Percentiles rank a stretch among this genome's conserved stretches.
phyloP scores from a whole-genome alignment of 1,140 invertebrate genomes.

The Drosophila orosa region DNA sequence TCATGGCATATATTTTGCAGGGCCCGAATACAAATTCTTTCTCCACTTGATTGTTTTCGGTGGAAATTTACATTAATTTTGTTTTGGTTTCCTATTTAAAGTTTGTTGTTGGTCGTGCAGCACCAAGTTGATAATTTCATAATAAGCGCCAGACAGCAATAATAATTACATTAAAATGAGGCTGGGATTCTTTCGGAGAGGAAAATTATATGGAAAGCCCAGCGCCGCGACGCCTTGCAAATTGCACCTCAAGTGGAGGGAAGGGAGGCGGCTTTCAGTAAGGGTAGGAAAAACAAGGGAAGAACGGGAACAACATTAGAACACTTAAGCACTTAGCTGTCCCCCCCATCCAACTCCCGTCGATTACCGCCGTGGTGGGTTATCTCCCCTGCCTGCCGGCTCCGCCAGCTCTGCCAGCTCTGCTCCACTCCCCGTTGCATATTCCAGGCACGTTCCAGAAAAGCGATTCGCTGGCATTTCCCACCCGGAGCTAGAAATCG shows the following conservation, averaged over 20 bases:
- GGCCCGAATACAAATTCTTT: slow-evolving; percentile 27
- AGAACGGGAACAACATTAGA: slow-evolving; percentile 72
- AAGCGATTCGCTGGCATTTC: slow-evolving; percentile 58
- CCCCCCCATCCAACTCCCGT: slow-evolving; percentile 8
- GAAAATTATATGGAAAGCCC: slow-evolving; percentile 27
- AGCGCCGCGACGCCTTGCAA: slow-evolving; percentile 34
- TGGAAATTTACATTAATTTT: slow-evolving; percentile 38
- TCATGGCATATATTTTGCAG: slow-evolving; percentile 43
- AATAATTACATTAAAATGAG: slow-evolving; percentile 69
- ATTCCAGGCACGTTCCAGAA: slow-evolving; percentile 60
- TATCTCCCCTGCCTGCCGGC: slow-evolving; percentile 10
- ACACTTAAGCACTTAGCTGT: slow-evolving; percentile 76
- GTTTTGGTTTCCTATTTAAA: slow-evolving; percentile 29
- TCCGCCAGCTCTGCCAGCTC: not conserved
- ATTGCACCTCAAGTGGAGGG: slow-evolving; percentile 46
- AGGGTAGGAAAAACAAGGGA: slow-evolving; percentile 21
- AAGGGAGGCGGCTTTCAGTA: not conserved
- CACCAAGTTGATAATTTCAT: slow-evolving; percentile 72
- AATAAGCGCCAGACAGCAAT: slow-evolving; percentile 65
- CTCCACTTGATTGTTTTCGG: slow-evolving; percentile 39
- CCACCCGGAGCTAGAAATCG: slow-evolving; percentile 44
- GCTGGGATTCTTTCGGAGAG: slow-evolving; percentile 17
- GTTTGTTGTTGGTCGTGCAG: slow-evolving; percentile 37
- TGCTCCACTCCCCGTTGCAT: slow-evolving; percentile 20
- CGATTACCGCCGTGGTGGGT: slow-evolving; percentile 26